phyloP scores from a whole-genome alignment of 2,113 vertebrate genomes.

The Ceyx melanurus region DNA sequence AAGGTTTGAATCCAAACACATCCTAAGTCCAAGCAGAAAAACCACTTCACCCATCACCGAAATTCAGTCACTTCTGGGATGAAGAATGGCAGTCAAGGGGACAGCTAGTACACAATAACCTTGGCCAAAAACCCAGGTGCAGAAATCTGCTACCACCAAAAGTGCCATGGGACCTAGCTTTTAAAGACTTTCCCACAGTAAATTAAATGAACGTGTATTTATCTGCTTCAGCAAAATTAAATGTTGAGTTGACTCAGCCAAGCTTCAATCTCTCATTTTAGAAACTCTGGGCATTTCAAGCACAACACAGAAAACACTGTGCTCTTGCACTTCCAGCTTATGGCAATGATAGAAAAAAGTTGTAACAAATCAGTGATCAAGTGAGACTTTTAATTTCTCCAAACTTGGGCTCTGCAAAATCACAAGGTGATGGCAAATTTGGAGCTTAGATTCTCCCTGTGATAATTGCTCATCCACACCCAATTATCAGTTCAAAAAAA shows the following conservation, averaged over 20 bases:
- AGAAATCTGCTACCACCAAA: slow-evolving; percentile 55
- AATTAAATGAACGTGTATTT: slow-evolving; percentile 53
- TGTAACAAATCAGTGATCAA: neutral
- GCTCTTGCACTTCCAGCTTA: neutral
- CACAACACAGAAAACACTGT: neutral
- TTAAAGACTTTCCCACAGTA: slow-evolving; percentile 61
- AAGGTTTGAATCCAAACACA: neutral
- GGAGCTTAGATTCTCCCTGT: neutral
- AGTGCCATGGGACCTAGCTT: slow-evolving; percentile 40
- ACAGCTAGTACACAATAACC: slow-evolving; percentile 34
- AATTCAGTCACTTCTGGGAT: slow-evolving; percentile 47
- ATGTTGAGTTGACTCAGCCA: slow-evolving; percentile 42
- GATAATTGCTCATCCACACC: neutral
- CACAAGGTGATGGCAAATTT: neutral
- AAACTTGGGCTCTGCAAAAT: neutral
- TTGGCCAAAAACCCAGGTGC: slow-evolving; percentile 59
- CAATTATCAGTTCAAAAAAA: neutral
- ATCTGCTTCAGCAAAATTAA: slow-evolving; percentile 59
- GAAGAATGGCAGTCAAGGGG: slow-evolving; percentile 42
- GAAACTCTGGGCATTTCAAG: neutral
- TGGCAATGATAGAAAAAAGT: neutral
- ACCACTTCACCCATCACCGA: slow-evolving; percentile 32
- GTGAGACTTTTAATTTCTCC: neutral
- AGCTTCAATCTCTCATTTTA: neutral
- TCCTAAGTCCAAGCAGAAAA: slow-evolving; percentile 28